These are phyloP conservation scores for Tinea trinotella DNA, from an alignment of 2,888 invertebrate genomes.

Conservation along the genomic window DNA sequence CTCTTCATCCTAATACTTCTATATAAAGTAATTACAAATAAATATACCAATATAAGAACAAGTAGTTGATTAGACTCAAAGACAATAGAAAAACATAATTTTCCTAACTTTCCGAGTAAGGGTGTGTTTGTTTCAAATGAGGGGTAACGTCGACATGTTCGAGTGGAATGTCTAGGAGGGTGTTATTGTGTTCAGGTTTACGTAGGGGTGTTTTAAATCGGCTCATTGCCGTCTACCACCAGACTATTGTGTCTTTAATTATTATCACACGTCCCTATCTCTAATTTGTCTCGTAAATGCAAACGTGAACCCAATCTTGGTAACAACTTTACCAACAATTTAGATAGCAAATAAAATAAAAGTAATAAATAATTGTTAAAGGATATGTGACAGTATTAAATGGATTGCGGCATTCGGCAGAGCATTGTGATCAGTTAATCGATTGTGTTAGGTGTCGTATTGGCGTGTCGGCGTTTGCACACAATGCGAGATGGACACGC, in stretches of 20 bases:
- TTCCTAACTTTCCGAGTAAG: conserved; percentile 51
- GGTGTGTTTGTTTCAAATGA: conserved; percentile 44
- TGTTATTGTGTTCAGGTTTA: conserved; percentile 37
- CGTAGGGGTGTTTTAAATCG: conserved; percentile 50
- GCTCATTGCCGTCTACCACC: conserved; percentile 44
- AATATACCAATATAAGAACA: too few relatives aligned
- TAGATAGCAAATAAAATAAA: too few relatives aligned
- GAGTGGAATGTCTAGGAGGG: conserved; percentile 28
- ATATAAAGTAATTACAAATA: not conserved
- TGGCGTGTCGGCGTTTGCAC: conserved; percentile 28
- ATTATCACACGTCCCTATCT: not conserved
- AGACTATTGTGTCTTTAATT: conserved; percentile 35
- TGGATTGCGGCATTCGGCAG: not conserved
- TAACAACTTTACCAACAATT: too few relatives aligned
- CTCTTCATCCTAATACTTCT: not conserved
- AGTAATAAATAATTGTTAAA: not conserved
- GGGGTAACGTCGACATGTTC: conserved; percentile 29
- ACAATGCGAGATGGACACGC: conserved; percentile 40
- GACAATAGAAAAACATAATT: conserved; percentile 21
- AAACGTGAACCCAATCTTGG: too few relatives aligned
- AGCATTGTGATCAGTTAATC: conserved; percentile 39
- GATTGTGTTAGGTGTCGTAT: conserved; percentile 47
- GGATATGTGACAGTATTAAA: not conserved
- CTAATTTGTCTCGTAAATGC: not conserved
- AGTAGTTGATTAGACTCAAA: too few relatives aligned